These are phyloP conservation scores for Pelmatolapia mariae DNA, from an alignment of 2,113 vertebrate species.

Conservation along the genomic window DNA sequence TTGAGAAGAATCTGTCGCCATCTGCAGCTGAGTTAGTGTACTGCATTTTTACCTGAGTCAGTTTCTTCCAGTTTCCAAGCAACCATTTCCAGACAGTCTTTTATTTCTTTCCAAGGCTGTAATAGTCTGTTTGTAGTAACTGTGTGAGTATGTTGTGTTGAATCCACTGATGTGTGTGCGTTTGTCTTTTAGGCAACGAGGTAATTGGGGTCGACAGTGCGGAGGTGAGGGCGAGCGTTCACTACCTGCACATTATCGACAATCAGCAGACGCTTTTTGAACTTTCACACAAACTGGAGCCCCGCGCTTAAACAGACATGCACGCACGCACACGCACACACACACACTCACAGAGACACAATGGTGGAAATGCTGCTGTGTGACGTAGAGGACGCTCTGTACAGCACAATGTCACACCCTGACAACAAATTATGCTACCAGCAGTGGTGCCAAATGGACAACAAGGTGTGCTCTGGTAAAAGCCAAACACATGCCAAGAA, in stretches of 20 bases:
- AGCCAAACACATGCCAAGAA: not conserved
- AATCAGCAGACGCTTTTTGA: constrained; percentile 97
- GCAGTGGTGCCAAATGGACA: constrained; percentile 27
- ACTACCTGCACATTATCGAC: constrained; percentile 93
- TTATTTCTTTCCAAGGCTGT: not conserved
- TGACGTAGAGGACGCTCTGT: not conserved
- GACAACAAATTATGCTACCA: constrained; percentile 7
- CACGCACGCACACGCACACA: not conserved
- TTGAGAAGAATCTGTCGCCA: not conserved
- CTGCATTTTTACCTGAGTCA: not conserved
- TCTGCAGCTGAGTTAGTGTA: constrained; percentile 12
- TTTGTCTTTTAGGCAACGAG: constrained; percentile 77
- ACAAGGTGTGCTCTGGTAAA: not conserved
- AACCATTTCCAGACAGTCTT: constrained; percentile 41
- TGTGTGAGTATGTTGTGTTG: not conserved
- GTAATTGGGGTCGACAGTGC: constrained; percentile 82
- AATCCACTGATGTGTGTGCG: not conserved
- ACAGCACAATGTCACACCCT: not conserved
- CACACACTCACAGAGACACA: not conserved
- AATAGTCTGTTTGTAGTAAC: not conserved
- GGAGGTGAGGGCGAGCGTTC: constrained; percentile 84
- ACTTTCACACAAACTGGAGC: constrained; percentile 96
- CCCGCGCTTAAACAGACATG: constrained; percentile 70
- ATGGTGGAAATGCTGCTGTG: not conserved
- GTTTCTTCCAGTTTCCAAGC: constrained; percentile 53